Evolutionary conservation across 1,140 invertebrate species (phyloP).

Genomic region (Bicyclus anynana): DNA sequence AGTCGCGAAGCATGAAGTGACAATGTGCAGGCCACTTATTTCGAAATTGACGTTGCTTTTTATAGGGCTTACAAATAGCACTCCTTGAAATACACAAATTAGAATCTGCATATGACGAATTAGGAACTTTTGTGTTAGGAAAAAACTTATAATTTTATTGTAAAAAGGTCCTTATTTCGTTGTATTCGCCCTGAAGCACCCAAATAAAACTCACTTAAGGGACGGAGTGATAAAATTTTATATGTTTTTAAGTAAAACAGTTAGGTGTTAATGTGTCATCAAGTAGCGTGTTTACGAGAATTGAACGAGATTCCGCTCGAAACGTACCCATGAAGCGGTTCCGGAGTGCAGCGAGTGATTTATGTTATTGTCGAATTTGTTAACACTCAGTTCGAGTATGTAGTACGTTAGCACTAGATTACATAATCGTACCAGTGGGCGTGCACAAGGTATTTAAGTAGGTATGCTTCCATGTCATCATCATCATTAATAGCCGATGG

Average conservation of each 20-base stretch:
- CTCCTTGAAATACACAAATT: too few species aligned
- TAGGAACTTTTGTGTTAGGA: too few species aligned
- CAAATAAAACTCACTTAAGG: slow-evolving; percentile 4
- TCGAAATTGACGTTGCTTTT: too few species aligned
- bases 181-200: background rate
- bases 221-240: slow-evolving; percentile 29
- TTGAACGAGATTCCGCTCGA: slow-evolving; percentile 29
- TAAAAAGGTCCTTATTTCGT: background rate
- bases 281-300: slow-evolving; percentile 32
- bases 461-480: too few species aligned
- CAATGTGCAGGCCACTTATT: too few species aligned
- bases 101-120: too few species aligned
- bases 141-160: too few species aligned
- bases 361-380: background rate
- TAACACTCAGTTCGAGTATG: background rate
- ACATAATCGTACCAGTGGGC: background rate
- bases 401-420: background rate
- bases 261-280: slow-evolving; percentile 25
- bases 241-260: slow-evolving; percentile 42
- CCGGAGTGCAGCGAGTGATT: background rate
- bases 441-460: too few species aligned
- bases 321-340: background rate
- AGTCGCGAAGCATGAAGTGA: too few species aligned
- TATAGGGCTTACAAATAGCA: too few species aligned
- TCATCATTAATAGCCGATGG: too few species aligned